Conservation (phyloP, 30 jellyfish, hydroid and myxozoan species). For the Clytia hemisphaerica region DNA sequence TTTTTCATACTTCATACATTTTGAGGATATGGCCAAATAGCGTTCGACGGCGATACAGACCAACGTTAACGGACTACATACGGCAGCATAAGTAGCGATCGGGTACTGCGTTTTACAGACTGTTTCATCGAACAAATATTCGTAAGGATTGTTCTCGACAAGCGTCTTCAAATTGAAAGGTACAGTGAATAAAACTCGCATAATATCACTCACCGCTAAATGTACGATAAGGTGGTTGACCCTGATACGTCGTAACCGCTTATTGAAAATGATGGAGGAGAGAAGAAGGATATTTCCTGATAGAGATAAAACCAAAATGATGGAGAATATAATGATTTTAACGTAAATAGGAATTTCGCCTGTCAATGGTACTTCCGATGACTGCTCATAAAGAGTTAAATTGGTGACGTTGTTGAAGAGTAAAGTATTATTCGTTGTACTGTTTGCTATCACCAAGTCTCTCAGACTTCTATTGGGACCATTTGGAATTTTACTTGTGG, state of each 20-base stretch:
- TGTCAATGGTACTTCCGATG: no score
- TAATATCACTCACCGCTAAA: slow-evolving; percentile 28
- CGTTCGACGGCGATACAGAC: slow-evolving; percentile 37
- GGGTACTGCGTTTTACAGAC: slow-evolving; percentile 28
- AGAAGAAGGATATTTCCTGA: slow-evolving; percentile 30
- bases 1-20: not conserved
- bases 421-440: no score
- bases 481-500: no score
- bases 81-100: slow-evolving; percentile 21
- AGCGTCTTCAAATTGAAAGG: slow-evolving; percentile 28
- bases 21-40: slow-evolving; percentile 17
- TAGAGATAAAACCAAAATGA: not conserved
- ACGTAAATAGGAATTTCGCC: not conserved
- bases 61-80: slow-evolving; percentile 18
- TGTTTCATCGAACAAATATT: slow-evolving; percentile 13
- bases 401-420: no score
- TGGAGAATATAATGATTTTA: not conserved
- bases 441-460: no score
- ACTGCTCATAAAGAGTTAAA: no score
- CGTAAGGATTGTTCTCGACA: not conserved
- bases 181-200: slow-evolving; percentile 13
- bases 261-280: slow-evolving; percentile 19
- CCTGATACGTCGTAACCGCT: slow-evolving; percentile 9
- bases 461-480: no score
- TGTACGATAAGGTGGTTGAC: slow-evolving; percentile 25